Evolutionary conservation across 92 coral and sea anemone species (phyloP).

Genomic region (Umimayanthus kanabou): DNA sequence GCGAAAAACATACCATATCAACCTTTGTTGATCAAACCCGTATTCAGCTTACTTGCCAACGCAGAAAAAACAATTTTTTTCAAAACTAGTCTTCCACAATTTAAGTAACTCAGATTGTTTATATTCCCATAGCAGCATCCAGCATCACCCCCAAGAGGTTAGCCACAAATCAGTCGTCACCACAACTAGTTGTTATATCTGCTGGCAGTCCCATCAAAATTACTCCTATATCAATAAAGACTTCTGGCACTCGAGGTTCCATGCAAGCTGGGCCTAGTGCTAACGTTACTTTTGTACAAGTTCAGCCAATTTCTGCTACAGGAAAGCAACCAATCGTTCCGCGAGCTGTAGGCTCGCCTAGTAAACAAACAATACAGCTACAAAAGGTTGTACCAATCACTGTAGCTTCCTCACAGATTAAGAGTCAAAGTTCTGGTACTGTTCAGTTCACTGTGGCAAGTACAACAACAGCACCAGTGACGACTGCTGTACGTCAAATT

Average conservation of each 20-base stretch:
- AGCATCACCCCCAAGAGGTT: conserved; percentile 47
- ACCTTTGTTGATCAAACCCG: too few species aligned
- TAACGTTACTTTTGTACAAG: conserved; percentile 77
- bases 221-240: conserved; percentile 58
- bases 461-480: conserved; percentile 45
- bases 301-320: conserved; percentile 71
- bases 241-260: conserved; percentile 36
- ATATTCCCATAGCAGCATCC: conserved; percentile 40
- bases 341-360: conserved; percentile 69
- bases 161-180: conserved; percentile 56
- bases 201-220: conserved; percentile 84
- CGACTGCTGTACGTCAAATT: conserved; percentile 66
- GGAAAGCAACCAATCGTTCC: conserved; percentile 68
- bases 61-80: too few species aligned
- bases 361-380: conserved; percentile 68
- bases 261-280: conserved; percentile 53
- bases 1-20: too few species aligned
- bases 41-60: too few species aligned
- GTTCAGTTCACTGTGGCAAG: conserved; percentile 63
- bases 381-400: conserved; percentile 80
- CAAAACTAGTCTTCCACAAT: too few species aligned
- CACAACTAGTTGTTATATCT: conserved; percentile 72
- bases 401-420: conserved; percentile 56
- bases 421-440: conserved; percentile 49
- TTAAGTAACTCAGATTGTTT: background rate